Percentiles rank a stretch among this genome's conserved stretches.
phyloP scores from a whole-genome alignment of 1,140 invertebrate genomes.

The Ganaspis sp. region DNA sequence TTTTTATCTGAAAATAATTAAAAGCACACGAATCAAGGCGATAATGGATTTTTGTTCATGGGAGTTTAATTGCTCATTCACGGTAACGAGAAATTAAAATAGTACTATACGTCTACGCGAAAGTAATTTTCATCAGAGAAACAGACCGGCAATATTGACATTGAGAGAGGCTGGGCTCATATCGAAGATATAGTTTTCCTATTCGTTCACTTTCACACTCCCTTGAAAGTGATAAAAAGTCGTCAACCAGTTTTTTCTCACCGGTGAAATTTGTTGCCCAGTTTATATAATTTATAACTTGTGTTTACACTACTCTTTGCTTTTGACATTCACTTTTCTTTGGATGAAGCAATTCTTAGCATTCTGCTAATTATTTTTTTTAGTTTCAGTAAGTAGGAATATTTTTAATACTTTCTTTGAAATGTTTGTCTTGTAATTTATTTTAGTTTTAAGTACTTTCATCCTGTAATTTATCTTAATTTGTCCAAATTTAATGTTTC shows the following conservation, averaged over 20 bases:
- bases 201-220: conserved; percentile 17
- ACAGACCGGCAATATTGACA: conserved; percentile 55
- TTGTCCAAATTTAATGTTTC: too few relatives aligned
- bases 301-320: conserved; percentile 5
- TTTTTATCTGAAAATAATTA: background rate
- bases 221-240: conserved; percentile 20
- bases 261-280: background rate
- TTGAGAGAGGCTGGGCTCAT: conserved; percentile 20
- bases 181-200: background rate
- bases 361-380: background rate
- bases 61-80: conserved; percentile 33
- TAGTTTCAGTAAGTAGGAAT: too few relatives aligned
- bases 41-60: background rate
- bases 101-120: conserved; percentile 39
- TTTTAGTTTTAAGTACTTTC: too few relatives aligned
- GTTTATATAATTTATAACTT: conserved; percentile 20
- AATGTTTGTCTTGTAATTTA: too few relatives aligned
- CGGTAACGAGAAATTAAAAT: conserved; percentile 5
- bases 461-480: too few relatives aligned
- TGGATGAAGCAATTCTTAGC: background rate
- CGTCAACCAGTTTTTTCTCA: background rate
- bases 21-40: background rate
- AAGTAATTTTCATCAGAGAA: conserved; percentile 47
- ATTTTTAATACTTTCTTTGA: too few relatives aligned
- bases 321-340: conserved; percentile 24